These are phyloP conservation scores for Drosophila fuyamai DNA, from an alignment of 1,140 invertebrate species.

Conservation along the genomic window DNA sequence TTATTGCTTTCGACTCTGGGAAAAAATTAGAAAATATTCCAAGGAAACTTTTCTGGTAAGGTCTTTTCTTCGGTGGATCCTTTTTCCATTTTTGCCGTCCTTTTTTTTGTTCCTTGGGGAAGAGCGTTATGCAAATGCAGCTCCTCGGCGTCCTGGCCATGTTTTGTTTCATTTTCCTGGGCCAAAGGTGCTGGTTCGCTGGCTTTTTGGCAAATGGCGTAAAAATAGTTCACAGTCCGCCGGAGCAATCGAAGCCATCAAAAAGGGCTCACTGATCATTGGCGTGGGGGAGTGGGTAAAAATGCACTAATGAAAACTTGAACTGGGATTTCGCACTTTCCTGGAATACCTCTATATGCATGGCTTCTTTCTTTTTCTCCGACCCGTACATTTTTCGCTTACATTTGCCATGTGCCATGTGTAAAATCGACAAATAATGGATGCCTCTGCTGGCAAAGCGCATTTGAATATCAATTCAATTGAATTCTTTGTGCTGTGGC, in stretches of 20 bases:
- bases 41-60: too few species aligned
- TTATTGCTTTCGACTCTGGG: too few species aligned
- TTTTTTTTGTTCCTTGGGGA: conserved; percentile 49
- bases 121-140: conserved; percentile 65
- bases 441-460: conserved; percentile 67
- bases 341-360: conserved; percentile 18
- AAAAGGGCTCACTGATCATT: conserved; percentile 63
- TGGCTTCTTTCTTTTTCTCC: conserved; percentile 10
- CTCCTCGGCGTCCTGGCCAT: conserved; percentile 48
- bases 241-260: conserved; percentile 47
- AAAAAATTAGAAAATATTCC: too few species aligned
- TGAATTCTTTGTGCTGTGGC: conserved; percentile 77
- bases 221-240: conserved; percentile 65
- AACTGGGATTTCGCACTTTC: conserved; percentile 46
- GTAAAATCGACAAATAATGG: conserved; percentile 77
- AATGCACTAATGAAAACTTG: conserved; percentile 61
- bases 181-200: conserved; percentile 58
- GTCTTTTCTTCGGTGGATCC: conserved; percentile 7
- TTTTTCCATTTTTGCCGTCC: conserved; percentile 13
- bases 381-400: conserved; percentile 20
- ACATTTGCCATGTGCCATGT: conserved; percentile 52
- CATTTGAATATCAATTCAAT: conserved; percentile 84
- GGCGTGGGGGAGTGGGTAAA: conserved; percentile 25
- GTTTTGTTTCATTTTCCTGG: conserved; percentile 50
- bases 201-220: conserved; percentile 67